Evolutionary conservation across 2,888 invertebrate species (phyloP), one percentile per base, ranked within the genome.

Genomic region (Hydroisotoma schaefferi): DNA sequence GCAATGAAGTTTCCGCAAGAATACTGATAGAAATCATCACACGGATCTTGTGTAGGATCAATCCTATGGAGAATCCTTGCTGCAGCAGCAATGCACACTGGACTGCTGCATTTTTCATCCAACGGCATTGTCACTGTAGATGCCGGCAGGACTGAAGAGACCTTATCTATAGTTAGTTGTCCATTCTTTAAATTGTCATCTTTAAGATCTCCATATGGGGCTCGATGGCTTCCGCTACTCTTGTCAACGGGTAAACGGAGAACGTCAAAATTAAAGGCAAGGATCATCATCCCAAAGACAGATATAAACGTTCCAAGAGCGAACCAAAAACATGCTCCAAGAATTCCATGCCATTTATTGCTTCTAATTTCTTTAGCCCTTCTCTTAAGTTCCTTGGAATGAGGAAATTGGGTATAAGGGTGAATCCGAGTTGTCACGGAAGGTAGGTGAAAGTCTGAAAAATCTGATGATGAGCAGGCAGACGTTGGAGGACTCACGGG

Each of bases 1-100:
- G 73, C 70, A 40, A 77, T 66, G 63, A 75, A 77, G 55, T 73
- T 74, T 12, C 77, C 77, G 65, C 77, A 77, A 6, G 76, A 73
- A 65, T 76, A 77, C 63, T 74, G 71, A 67, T 77, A 77, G 66
- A 77, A 77, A 69, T 77, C 76, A 6, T 73, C 67, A 58, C 72
- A 72, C 65, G 77, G 71, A 73, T 72, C 73, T 3, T 72, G 72
- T 0, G 68, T 67, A 4, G 69, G 67, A 63, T 77, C 75, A 62
- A 76, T 70, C 28, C 76, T 71, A 44, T 74, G 73, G 15, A 77
- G 64, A 28, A 77, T 73, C 28, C 75, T 62, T 1, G 76, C 74
- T 6, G 77, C 75, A 52, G 74, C 74, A 29, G 73, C 62, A 57
- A 75, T 71, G 57, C 75, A 75, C n/a, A 71, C 71, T 27, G 72